A percentile compares a stretch with the other conserved stretches of the same genome.
phyloP scores from a whole-genome alignment of 2,113 vertebrate genomes.

The Alethe castanea region DNA sequence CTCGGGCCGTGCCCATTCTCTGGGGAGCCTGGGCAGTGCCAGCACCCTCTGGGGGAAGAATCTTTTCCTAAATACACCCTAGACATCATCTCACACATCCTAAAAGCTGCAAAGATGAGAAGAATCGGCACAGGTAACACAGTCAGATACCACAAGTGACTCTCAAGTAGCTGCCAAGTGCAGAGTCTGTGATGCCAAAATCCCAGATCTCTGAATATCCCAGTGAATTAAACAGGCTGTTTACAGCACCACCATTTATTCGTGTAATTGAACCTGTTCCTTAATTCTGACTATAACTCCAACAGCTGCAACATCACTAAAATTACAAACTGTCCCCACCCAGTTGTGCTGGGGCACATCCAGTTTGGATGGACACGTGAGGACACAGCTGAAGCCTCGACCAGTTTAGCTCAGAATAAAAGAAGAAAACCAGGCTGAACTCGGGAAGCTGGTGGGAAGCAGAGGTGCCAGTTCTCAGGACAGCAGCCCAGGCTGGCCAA shows the following conservation, averaged over 20 bases:
- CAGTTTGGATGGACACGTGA: background rate
- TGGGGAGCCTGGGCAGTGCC: background rate
- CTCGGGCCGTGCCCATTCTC: background rate
- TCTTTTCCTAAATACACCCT: background rate
- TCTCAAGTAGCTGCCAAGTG: background rate
- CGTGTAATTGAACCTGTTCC: background rate
- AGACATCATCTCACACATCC: background rate
- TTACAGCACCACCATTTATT: background rate
- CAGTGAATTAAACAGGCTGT: accelerated
- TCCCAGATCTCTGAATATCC: background rate
- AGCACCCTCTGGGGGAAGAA: background rate
- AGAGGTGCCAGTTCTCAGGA: background rate
- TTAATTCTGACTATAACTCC: background rate
- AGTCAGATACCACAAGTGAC: background rate
- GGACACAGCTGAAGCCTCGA: background rate
- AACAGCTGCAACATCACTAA: background rate
- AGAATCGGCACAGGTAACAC: background rate
- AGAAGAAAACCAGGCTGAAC: background rate
- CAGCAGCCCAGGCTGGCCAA: background rate
- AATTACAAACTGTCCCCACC: background rate
- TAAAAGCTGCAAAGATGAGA: background rate
- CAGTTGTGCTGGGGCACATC: background rate
- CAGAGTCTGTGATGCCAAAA: background rate
- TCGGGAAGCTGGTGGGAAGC: accelerated
- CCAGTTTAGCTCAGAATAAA: background rate